Evolutionary conservation across 2,888 invertebrate species (phyloP), one percentile per base, ranked within the genome.

Genomic region (Macaria notata): DNA sequence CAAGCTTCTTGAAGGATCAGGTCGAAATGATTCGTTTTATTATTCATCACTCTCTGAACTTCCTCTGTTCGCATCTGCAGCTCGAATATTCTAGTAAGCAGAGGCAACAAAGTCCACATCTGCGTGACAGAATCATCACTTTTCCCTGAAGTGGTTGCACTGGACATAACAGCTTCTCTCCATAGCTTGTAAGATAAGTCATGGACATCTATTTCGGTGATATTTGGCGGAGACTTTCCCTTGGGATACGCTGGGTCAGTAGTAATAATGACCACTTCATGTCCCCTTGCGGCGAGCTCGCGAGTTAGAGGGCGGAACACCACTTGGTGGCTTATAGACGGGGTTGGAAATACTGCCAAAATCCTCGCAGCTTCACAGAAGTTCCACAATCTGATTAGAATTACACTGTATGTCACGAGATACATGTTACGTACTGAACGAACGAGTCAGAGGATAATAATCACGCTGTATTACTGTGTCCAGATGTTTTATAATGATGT

Each of bases 291-390:
- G 0, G 74, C 71, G n/a, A n/a, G n/a, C n/a, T n/a, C n/a, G n/a
- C n/a, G n/a, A n/a, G n/a, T n/a, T n/a, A n/a, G n/a, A n/a, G 71
- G 64, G 30, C 72, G 71, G 52, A n/a, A n/a, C n/a, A n/a, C n/a
- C n/a, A n/a, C n/a, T n/a, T n/a, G n/a, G n/a, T n/a, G n/a, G n/a
- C n/a, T 85, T 42, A 81, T 69, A 0, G 81, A 78, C 1, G 83
- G 73, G 5, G 65, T 63, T 0, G 83, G 70, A 38, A 78, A 61
- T 0, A 81, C 58, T 0, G 66, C 78, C 29, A 84, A 53, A 39
- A 85, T 84, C 44, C 69, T 72, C 4, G 43, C 48, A 31, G 47
- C 33, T 4, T 47, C 54, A 36, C 43, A 45, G 30, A 19, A n/a
- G 4, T 31, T 48, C 9, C 44, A 31, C 38, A 48, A 19, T 44